phyloP scores from a whole-genome alignment of 1,140 invertebrate genomes.

The Trissolcus basalis region DNA sequence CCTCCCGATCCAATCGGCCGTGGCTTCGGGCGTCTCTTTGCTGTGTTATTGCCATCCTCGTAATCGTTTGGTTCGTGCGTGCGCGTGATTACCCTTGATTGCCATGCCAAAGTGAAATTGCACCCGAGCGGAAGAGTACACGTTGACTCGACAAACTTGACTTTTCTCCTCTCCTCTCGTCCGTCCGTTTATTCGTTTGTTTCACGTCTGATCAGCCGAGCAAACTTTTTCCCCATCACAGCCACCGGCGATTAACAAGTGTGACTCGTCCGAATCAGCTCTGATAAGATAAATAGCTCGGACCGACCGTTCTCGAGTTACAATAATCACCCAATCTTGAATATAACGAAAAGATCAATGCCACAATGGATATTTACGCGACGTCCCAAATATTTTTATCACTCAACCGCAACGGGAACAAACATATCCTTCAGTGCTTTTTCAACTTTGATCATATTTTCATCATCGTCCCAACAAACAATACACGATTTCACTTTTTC shows the following conservation, averaged over 20 bases:
- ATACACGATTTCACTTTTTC: conserved; percentile 2
- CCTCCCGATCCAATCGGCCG: conserved; percentile 8
- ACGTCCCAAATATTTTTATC: too few relatives aligned
- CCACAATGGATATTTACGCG: too few relatives aligned
- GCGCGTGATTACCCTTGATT: conserved; percentile 36
- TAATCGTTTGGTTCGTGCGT: conserved; percentile 7
- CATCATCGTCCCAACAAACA: background rate
- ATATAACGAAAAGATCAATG: too few relatives aligned
- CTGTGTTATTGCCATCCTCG: conserved; percentile 25
- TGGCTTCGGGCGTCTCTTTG: conserved; percentile 20
- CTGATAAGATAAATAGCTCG: too few relatives aligned
- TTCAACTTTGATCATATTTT: too few relatives aligned
- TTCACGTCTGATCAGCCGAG: conserved; percentile 8
- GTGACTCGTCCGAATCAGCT: too few relatives aligned
- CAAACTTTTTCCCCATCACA: too few relatives aligned
- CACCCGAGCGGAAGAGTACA: conserved; percentile 12
- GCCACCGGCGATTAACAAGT: too few relatives aligned
- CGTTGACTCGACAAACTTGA: conserved; percentile 17
- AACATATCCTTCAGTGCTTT: too few relatives aligned
- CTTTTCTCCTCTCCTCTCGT: conserved; percentile 6
- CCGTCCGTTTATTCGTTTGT: conserved; percentile 1
- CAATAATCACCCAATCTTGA: too few relatives aligned
- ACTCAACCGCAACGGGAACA: too few relatives aligned
- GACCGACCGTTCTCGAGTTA: too few relatives aligned
- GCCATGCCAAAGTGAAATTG: conserved; percentile 26